A percentile compares a stretch with the other conserved stretches of the same genome.
These are phyloP conservation scores for Agelastica alni DNA, from an alignment of 2,888 invertebrate genomes.

Conservation along the genomic window DNA sequence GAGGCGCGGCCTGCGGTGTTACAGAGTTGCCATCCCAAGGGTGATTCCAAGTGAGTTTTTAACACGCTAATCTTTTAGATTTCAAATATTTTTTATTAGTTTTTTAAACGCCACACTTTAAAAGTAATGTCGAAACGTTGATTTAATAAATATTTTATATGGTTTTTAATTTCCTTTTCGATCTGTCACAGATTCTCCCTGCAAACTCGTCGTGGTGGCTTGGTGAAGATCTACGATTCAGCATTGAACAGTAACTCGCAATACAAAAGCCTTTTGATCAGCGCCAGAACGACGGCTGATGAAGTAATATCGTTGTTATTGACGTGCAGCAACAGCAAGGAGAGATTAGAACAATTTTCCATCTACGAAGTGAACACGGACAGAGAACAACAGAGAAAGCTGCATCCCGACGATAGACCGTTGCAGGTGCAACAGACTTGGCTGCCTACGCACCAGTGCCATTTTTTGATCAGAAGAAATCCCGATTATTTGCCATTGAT, in stretches of 20 bases:
- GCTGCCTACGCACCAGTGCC: conserved; percentile 69
- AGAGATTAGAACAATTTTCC: conserved; percentile 84
- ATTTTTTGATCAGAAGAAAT: conserved; percentile 82
- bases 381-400: conserved; percentile 84
- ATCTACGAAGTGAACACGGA: conserved; percentile 79
- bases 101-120: too few relatives aligned
- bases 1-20: conserved; percentile 88
- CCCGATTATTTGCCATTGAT: conserved; percentile 73
- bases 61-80: too few relatives aligned
- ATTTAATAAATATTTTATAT: too few relatives aligned
- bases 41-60: conserved; percentile 79
- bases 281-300: conserved; percentile 86
- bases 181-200: conserved; percentile 75
- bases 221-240: conserved; percentile 90
- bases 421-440: conserved; percentile 79
- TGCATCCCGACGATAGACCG: conserved; percentile 86
- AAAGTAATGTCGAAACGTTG: too few relatives aligned
- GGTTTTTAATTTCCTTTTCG: too few relatives aligned
- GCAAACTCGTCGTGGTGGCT: conserved; percentile 85
- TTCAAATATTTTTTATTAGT: too few relatives aligned
- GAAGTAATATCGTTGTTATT: conserved; percentile 83
- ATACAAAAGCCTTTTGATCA: conserved; percentile 89
- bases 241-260: conserved; percentile 89
- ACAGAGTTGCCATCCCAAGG: conserved; percentile 92
- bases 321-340: conserved; percentile 82